These are phyloP conservation scores for Axis porcinus DNA, from an alignment of 2,113 vertebrate species.

Conservation along the genomic window DNA sequence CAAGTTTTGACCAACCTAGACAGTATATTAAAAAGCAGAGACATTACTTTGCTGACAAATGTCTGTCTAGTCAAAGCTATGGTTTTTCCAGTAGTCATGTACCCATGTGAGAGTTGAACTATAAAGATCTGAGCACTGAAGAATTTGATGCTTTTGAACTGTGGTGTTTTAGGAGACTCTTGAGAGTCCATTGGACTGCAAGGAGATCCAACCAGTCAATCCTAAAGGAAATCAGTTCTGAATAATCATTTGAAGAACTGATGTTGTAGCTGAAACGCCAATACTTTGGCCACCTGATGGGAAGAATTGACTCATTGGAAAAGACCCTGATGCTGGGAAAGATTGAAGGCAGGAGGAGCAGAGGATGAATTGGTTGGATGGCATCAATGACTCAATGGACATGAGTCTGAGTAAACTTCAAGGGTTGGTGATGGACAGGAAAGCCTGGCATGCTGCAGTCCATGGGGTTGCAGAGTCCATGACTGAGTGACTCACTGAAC, in stretches of 20 bases:
- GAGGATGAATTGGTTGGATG: background rate
- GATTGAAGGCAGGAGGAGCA: background rate
- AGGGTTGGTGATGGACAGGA: background rate
- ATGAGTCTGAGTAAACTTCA: background rate
- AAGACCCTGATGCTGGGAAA: background rate
- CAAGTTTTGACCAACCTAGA: background rate
- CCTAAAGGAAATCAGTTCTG: background rate
- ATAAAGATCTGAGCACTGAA: background rate
- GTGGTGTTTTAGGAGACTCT: background rate
- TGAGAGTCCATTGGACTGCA: background rate
- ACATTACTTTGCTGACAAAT: background rate
- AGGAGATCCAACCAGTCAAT: background rate
- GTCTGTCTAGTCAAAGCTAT: background rate
- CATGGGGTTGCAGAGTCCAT: rapidly evolving
- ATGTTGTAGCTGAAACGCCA: background rate
- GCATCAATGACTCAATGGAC: background rate
- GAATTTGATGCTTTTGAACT: background rate
- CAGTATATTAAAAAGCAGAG: background rate
- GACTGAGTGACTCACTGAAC: background rate
- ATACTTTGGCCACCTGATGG: background rate
- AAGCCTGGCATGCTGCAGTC: background rate
- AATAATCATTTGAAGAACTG: background rate
- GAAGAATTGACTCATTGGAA: background rate
- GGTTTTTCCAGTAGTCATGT: background rate
- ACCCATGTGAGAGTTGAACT: background rate